Evolutionary conservation across 2,797 vertebrate genomes (phyloP).

Genomic region (Lerista edwardsae): DNA sequence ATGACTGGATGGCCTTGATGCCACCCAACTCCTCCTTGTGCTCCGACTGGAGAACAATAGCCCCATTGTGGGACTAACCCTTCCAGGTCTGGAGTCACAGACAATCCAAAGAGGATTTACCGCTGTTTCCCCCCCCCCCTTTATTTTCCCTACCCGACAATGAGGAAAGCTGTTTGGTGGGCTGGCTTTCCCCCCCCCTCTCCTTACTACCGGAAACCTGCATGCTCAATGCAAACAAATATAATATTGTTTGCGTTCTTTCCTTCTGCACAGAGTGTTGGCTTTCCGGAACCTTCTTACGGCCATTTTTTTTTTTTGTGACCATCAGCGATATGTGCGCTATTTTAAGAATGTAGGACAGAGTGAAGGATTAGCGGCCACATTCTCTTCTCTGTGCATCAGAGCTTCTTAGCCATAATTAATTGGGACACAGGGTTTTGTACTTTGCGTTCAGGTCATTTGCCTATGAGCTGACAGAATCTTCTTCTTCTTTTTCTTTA

Average conservation of each 20-base stretch:
- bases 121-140: not conserved
- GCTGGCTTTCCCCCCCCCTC: rapidly evolving
- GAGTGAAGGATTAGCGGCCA: constrained; percentile 83
- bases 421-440: constrained; percentile 86
- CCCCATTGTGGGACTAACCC: not conserved
- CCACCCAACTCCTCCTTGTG: not conserved
- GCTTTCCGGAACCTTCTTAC: constrained; percentile 61
- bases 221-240: constrained; percentile 35
- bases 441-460: constrained; percentile 84
- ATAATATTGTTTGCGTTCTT: constrained; percentile 2
- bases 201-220: not conserved
- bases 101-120: constrained; percentile 25
- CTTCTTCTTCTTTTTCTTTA: constrained; percentile 50
- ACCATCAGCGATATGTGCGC: constrained; percentile 81
- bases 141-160: constrained; percentile 16
- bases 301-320: constrained; percentile 59
- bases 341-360: constrained; percentile 87
- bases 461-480: constrained; percentile 80
- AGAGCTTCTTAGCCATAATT: constrained; percentile 87
- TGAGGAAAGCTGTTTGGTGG: rapidly evolving
- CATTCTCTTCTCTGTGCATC: constrained; percentile 81
- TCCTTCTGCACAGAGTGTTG: constrained; percentile 23
- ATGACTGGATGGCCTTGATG: not conserved
- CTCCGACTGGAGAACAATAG: rapidly evolving
- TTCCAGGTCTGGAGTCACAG: not conserved